A percentile compares a stretch with the other conserved stretches of the same genome.
These are phyloP conservation scores for Lithosia quadra DNA, from an alignment of 2,888 invertebrate genomes.

Conservation along the genomic window DNA sequence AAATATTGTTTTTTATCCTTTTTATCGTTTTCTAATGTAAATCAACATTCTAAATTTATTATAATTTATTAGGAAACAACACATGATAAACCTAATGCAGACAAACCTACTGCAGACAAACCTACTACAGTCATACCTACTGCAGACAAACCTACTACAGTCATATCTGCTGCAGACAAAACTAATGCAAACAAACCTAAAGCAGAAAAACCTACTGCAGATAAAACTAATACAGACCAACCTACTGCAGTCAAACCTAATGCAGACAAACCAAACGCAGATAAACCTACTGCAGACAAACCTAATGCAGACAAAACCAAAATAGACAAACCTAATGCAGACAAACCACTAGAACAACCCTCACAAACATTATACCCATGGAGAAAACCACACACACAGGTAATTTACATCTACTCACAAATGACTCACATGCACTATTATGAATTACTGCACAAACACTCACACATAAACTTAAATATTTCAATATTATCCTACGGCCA, in stretches of 20 bases:
- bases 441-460: slow-evolving; percentile 29
- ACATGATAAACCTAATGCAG: neutral
- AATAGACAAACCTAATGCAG: slow-evolving; percentile 30
- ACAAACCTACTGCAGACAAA: neutral
- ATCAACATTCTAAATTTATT: neutral
- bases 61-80: neutral
- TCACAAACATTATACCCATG: slow-evolving; percentile 57
- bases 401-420: slow-evolving; percentile 29
- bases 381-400: slow-evolving; percentile 56
- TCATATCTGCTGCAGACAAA: neutral
- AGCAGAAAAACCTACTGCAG: slow-evolving; percentile 32
- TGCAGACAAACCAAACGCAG: neutral
- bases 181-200: slow-evolving; percentile 23
- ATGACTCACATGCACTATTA: slow-evolving; percentile 40
- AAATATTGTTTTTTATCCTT: neutral
- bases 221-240: neutral
- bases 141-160: neutral
- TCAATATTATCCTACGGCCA: slow-evolving; percentile 15
- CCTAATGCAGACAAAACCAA: neutral
- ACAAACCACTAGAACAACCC: slow-evolving; percentile 48
- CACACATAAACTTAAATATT: slow-evolving; percentile 19
- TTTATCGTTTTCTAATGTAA: neutral
- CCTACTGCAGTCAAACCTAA: neutral
- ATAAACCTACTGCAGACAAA: neutral
- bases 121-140: neutral